Base-by-base conservation (phyloP, 2,797 vertebrate genomes). In the Apodemus agrarius region DNA sequence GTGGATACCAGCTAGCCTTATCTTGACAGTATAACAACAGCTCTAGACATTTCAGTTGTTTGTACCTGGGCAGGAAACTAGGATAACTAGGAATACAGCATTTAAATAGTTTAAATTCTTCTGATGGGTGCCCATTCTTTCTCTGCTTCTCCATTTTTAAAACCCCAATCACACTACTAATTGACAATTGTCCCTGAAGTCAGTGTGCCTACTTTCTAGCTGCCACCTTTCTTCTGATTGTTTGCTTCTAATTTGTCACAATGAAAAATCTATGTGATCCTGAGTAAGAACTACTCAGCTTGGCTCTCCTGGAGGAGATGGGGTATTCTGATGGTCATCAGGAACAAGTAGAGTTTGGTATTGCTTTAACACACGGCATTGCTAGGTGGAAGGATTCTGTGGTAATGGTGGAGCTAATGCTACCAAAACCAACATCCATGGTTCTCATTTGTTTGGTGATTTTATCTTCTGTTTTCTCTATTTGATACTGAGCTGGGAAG, bases 221-320 rank as follows among this genome's bases (percentile, higher is more conserved):
- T 61, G 37, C 11, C 6, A 12, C 24, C 9, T 85, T 95, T 61
- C 69, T 82, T 88, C 59, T 88, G 31, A 81, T 80, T 63, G n/a
- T 85, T 54, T 93, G 13, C 54, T 81, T 94, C n/a, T 82, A 59
- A 72, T 95, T 76, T 94, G 17, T 81, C 40, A 5, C 63, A 49
- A 65, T 46, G 19, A 90, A 59, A 46, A 93, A 79, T 46, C 19
- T 26, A 1, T 8, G 19, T 46, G 43, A 9, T 63, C 3, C 59
- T 59, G 16, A 84, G 24, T 79, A 76, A 63, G 69, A 88, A 34
- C 1, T 34, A 31, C 1, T 40, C 31, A 46, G 7, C 0, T 24
- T 16, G 19, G 5, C 14, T 69, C 92, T 78, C 9, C 26, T 19
- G 46, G 75, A 54, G 29, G 59, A 81, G 34, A 49, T n/a, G 26